Evolutionary conservation across 37 sponge, comb jelly and placozoan genomes (phyloP), one percentile per base, ranked within the genome.

Genomic region (Amphimedon queenslandica): DNA sequence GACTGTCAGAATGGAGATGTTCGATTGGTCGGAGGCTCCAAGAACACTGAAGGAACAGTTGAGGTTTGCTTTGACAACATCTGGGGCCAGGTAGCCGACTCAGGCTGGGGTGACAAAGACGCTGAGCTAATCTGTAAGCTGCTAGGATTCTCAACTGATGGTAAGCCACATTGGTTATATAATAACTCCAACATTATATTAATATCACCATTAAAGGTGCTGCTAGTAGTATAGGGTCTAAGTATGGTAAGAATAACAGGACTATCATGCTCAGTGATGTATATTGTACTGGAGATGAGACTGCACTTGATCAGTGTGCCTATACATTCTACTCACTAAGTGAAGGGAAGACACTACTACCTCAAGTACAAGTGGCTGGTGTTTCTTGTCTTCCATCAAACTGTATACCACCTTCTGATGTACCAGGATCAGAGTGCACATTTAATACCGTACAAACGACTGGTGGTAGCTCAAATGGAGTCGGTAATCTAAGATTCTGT

Each of bases 1-100:
- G 61, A 60, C 28, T 60, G 61, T n/a, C 23, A n/a, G 8, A n/a
- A 60, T 60, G 61, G 61, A n/a, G 61, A 60, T 60, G 61, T 60
- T 6, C 61, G 61, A n/a, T n/a, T 60, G 21, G 28, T 60, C 21
- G 61, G 61, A 60, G 61, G 61, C 8, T n/a, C 5, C 61, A 25
- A 11, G 28, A 6, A 11, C 8, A 11, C 27, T 25, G 61, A 60
- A n/a, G 61, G 61, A 6, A 60, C 61, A n/a, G 61, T 60, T 5
- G 27, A 60, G 28, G 27, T 60, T 5, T 60, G 61, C 21, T 60
- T 25, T n/a, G 27, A 60, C 28, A 60, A 60, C 61, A 11, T 60
- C 5, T 60, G 61, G 61, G 61, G 61, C 5, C 27, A n/a, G 27
- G 21, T 60, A n/a, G 5, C 61, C 5, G 61, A 60, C 5, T 60